These are phyloP conservation scores for Cossypha niveicapilla DNA, from an alignment of 2,797 vertebrate genomes.

Conservation along the genomic window DNA sequence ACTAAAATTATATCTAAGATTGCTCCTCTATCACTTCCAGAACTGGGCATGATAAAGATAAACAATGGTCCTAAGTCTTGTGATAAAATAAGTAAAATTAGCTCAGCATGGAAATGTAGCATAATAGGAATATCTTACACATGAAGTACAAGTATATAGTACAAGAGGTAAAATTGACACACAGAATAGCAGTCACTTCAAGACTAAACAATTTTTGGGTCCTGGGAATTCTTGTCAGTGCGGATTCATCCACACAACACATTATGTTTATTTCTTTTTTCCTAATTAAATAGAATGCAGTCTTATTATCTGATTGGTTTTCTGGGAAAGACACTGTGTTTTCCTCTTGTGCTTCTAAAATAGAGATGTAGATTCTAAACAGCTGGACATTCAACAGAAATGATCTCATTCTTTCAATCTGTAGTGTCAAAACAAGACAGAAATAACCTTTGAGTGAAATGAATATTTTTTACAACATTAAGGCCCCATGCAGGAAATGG, in stretches of 20 bases:
- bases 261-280: neutral
- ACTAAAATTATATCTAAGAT: neutral
- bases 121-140: neutral
- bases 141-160: neutral
- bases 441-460: slow-evolving; percentile 19
- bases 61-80: neutral
- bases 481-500: neutral
- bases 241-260: neutral
- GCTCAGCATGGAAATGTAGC: neutral
- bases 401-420: slow-evolving; percentile 47
- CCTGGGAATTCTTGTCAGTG: neutral
- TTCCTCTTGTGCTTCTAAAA: slow-evolving; percentile 8
- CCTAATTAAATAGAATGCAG: neutral
- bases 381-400: slow-evolving; percentile 21
- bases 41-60: neutral
- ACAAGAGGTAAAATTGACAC: neutral
- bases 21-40: neutral
- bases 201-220: neutral
- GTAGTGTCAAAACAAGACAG: slow-evolving; percentile 36
- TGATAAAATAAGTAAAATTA: neutral
- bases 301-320: neutral
- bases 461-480: neutral
- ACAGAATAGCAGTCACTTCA: neutral
- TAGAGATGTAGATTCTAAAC: slow-evolving; percentile 15
- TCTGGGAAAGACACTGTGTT: slow-evolving; percentile 8